These are phyloP conservation scores for Conus betulinus DNA, from an alignment of 1,140 invertebrate genomes.

Conservation along the genomic window DNA sequence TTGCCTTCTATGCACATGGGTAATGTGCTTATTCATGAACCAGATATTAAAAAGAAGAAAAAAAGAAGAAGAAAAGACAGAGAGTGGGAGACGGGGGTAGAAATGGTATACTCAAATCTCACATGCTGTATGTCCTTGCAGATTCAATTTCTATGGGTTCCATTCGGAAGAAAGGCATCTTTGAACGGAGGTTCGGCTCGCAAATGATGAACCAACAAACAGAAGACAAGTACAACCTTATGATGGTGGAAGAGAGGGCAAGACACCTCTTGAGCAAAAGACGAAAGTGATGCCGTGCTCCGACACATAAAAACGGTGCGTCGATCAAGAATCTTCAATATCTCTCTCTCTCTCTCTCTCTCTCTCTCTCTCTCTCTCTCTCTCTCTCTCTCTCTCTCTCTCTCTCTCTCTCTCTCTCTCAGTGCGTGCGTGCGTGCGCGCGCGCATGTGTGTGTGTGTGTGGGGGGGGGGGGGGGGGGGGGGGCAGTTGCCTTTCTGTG, in stretches of 20 bases:
- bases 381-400: neutral
- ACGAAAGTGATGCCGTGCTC: constrained; percentile 53
- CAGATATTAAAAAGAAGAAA: too few relatives aligned
- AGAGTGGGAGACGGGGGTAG: too few relatives aligned
- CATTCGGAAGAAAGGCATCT: constrained; percentile 42
- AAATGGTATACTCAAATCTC: too few relatives aligned
- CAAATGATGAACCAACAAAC: constrained; percentile 46
- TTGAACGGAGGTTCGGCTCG: constrained; percentile 51
- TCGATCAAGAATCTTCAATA: neutral
- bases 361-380: neutral
- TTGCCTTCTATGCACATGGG: too few relatives aligned
- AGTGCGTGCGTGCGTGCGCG: neutral
- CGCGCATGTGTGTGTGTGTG: too few relatives aligned
- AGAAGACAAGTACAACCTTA: constrained; percentile 48
- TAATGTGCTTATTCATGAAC: too few relatives aligned
- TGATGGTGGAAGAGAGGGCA: constrained; percentile 52
- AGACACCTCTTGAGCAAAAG: constrained; percentile 46
- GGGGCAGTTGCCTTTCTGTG: neutral
- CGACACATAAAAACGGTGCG: constrained; percentile 50
- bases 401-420: neutral
- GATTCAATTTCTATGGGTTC: constrained; percentile 22
- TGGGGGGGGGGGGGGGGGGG: too few relatives aligned
- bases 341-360: neutral
- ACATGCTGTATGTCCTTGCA: too few relatives aligned
- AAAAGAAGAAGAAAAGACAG: too few relatives aligned